Base-by-base conservation (phyloP, 2,797 vertebrate species). In the Antennarius maculatus region DNA sequence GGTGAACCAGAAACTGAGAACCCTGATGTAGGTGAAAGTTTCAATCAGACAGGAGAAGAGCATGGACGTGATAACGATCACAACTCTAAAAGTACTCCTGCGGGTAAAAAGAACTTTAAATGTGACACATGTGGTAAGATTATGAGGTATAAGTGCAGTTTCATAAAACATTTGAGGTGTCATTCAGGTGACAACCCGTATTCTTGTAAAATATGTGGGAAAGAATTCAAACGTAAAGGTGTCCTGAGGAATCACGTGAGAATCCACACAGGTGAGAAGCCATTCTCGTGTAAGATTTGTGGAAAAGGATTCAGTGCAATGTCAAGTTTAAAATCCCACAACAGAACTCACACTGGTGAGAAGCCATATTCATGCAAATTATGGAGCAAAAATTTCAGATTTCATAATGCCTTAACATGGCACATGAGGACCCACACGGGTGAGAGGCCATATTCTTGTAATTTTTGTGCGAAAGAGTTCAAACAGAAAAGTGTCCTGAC, bases 251-350 rank as follows among this genome's bases (percentile, higher is more conserved):
- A 15, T 16, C 52, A 54, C 13, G 8, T 34, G 15, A 54, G 15
- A 9, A 54, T 54, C 52, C 52, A 54, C 29, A 54, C 52, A 10
- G 52, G 52, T 11, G 52, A 54, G 52, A 54, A 54, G n/a, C 52
- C 52, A 3, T 54, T n/a, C 16, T 17, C 52, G 15, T 54, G 52
- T 28, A 10, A n/a, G 1, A 8, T 54, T 1, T 54, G 52, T 8
- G 52, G 29, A 7, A 28, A 37, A 29, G 18, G 23, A 23, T 23
- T 23, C 23, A 23, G 23, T 23, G 1, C 1, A 23, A 15, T 10
- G 37, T 54, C 8, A 9, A 31, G 4, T 17, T 54, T 9, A 29
- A 39, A 8, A 54, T 13, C 6, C 2, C 53, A 54, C 53, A 12
- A 7, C 9, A 54, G 34, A 29, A 39, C 10, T 10, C 53, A 54